Conservation (phyloP, 2,888 invertebrate genomes). For the Ophion slaviceki region DNA sequence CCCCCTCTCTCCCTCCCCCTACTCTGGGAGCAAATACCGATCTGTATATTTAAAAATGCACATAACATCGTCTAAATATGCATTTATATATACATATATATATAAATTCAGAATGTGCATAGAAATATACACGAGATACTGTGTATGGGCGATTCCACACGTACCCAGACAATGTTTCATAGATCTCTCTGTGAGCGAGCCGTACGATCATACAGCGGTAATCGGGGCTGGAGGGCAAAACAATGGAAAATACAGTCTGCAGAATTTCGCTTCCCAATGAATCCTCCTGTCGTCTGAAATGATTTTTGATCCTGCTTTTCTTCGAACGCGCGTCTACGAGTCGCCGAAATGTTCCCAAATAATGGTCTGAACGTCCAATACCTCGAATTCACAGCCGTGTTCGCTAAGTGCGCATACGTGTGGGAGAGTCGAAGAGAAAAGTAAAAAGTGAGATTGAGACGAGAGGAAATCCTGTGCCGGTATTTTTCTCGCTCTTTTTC, state of each 20-base stretch:
- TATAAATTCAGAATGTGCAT: background rate
- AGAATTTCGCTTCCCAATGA: background rate
- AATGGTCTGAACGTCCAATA: background rate
- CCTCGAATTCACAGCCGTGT: background rate
- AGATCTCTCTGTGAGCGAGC: background rate
- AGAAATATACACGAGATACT: background rate
- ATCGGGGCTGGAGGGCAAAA: background rate
- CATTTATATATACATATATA: background rate
- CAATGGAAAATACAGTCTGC: background rate
- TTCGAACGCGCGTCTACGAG: background rate
- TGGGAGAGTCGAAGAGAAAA: constrained; percentile 7
- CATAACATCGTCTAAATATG: constrained; percentile 23
- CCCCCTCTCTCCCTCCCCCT: constrained; percentile 3
- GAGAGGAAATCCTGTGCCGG: constrained; percentile 39
- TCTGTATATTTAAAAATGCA: constrained; percentile 28
- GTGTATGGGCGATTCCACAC: background rate
- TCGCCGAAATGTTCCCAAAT: background rate
- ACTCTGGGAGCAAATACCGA: background rate
- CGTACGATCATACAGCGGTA: background rate
- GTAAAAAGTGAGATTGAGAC: constrained; percentile 30
- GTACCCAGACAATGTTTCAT: background rate
- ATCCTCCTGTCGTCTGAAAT: background rate
- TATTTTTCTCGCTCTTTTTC: background rate
- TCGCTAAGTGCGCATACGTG: background rate
- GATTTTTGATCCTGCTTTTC: background rate